Conservation (phyloP, 2,888 invertebrate species). For the Tipula helvola region DNA sequence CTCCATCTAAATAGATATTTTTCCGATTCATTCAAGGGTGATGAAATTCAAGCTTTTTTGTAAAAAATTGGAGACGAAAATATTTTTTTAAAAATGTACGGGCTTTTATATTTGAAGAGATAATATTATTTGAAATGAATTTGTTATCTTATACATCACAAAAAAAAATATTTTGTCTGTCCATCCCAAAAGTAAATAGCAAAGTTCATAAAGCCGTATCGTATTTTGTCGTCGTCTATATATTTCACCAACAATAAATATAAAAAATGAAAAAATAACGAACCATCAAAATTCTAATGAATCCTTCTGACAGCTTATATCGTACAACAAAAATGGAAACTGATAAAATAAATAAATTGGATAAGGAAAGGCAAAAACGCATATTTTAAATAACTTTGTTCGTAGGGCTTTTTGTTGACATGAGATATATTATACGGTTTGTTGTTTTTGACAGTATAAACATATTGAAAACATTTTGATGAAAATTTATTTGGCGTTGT, state of each 20-base stretch:
- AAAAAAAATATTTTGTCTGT: background rate
- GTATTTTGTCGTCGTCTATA: too few species aligned
- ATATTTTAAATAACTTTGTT: too few species aligned
- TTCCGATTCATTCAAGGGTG: background rate
- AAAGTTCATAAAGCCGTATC: too few species aligned
- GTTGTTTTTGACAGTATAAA: too few species aligned
- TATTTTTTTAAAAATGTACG: background rate
- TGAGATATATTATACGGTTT: too few species aligned
- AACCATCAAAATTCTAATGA: background rate
- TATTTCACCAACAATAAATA: too few species aligned
- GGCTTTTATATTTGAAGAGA: background rate
- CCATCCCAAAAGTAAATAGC: background rate
- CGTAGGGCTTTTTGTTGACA: background rate
- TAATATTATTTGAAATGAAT: background rate
- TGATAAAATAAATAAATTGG: background rate
- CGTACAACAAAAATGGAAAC: too few species aligned
- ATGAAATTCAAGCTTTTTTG: background rate
- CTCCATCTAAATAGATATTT: background rate
- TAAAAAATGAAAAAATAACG: too few species aligned
- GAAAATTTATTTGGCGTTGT: too few species aligned
- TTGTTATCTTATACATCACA: background rate
- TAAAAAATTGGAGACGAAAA: background rate
- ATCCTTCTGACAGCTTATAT: background rate
- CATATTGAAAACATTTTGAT: too few species aligned
- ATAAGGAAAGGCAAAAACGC: background rate